Evolutionary conservation across 2,113 vertebrate genomes (phyloP), one percentile per base, ranked within the genome.

Genomic region (Sclerurus mexicanus): DNA sequence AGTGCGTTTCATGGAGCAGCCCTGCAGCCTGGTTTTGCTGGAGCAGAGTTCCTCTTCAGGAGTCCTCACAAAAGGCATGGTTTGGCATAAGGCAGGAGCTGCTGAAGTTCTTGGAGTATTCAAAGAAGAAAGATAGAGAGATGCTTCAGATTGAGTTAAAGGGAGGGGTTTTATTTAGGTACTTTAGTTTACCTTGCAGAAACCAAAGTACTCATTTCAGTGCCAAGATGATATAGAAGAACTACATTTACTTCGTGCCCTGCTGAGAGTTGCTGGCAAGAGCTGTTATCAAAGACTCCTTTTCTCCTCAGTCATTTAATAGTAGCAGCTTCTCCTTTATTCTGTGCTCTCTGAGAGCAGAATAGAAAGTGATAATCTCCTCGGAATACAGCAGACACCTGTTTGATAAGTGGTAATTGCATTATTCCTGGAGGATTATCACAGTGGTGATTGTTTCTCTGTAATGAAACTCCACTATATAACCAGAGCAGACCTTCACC

Each of bases 331-430:
- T 94, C 93, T 92, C 69, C 89, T 94, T 94, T 93, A 91, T 89
- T 94, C 81, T 93, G 10, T 89, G 49, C 62, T 92, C 49, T 95
- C 5, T 1, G 85, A 95, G 83, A 93, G 66, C 85, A 94, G 92
- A 94, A 82, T 81, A 88, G 62, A 73, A 96, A 92, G 92, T 94
- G 92, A 92, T 96, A 95, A 96, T 95, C 93, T 95, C 83, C 92
- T 85, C 85, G 83, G 93, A 96, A 92, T 97, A 93, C 66, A 92
- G 86, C 88, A 94, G 76, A 92, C 88, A 96, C 95, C 95, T 97
- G 96, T 94, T 96, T 95, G 93, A 90, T 95, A 93, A 88, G 93
- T 96, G 96, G 95, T 95, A 94, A 96, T 94, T 96, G 92, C 96
- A 93, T 86, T 94, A 89, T 95, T 96, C 76, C 79, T 93, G 79